These are phyloP conservation scores for Rhopalosiphum maidis DNA, from an alignment of 1,140 invertebrate genomes.

Conservation along the genomic window DNA sequence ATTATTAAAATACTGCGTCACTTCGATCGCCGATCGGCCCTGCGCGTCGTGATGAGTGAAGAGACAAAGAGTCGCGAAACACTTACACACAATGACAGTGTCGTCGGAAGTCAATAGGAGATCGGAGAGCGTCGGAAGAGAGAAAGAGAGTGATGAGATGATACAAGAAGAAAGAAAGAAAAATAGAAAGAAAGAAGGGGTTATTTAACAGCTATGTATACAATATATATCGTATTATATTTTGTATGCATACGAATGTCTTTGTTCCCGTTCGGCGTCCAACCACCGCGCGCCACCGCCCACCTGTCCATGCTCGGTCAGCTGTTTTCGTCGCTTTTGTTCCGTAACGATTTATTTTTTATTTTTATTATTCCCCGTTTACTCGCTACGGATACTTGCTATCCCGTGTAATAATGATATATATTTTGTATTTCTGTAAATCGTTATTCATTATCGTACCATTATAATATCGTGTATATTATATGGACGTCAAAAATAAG, in stretches of 20 bases:
- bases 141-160: neutral
- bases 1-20: too few species aligned
- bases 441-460: neutral
- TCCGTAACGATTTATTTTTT: conserved; percentile 51
- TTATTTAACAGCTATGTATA: conserved; percentile 28
- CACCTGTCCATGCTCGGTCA: neutral
- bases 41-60: neutral
- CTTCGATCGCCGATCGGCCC: neutral
- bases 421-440: neutral
- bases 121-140: neutral
- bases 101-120: neutral
- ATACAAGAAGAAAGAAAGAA: neutral
- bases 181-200: conserved; percentile 22
- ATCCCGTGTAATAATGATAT: neutral
- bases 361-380: neutral
- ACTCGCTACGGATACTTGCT: neutral
- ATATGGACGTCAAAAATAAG: neutral
- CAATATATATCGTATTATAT: neutral
- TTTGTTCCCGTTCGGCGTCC: conserved; percentile 19
- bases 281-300: neutral
- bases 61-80: neutral
- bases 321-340: conserved; percentile 55
- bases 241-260: conserved; percentile 33
- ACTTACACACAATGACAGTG: neutral
- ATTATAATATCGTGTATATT: neutral